Evolutionary conservation across 2,888 invertebrate genomes (phyloP).

Genomic region (Lamellibrachia satsuma): DNA sequence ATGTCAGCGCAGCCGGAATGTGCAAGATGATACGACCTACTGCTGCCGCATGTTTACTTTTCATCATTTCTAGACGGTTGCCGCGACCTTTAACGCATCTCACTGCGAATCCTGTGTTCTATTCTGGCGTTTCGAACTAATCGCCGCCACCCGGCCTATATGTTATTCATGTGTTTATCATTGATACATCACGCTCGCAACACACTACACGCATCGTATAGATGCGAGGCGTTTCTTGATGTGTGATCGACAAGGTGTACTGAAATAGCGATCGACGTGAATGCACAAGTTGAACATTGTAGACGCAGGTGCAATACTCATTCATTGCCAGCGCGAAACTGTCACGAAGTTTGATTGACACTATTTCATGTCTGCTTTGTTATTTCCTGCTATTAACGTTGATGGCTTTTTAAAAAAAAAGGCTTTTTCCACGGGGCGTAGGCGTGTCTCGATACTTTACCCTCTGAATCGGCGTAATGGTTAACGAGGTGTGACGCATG

Average conservation of each 20-base stretch:
- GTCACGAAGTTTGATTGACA: background rate
- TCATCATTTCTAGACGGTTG: too few relatives aligned
- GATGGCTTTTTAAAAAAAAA: background rate
- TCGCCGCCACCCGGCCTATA: too few relatives aligned
- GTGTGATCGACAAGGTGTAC: background rate
- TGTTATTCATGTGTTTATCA: too few relatives aligned
- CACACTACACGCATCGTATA: background rate
- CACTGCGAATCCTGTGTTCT: too few relatives aligned
- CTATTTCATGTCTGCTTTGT: background rate
- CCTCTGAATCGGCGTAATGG: background rate
- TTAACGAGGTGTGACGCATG: background rate
- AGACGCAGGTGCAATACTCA: background rate
- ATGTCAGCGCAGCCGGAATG: too few relatives aligned
- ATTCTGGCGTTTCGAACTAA: too few relatives aligned
- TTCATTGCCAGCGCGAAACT: background rate
- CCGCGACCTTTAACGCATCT: too few relatives aligned
- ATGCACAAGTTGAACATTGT: background rate
- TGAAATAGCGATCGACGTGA: background rate
- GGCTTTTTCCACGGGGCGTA: background rate
- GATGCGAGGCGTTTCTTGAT: background rate
- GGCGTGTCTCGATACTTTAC: background rate
- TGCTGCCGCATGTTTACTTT: too few relatives aligned
- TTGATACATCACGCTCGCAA: too few relatives aligned
- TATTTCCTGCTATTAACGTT: background rate
- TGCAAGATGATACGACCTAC: too few relatives aligned